Evolutionary conservation across 92 coral and sea anemone species (phyloP).

Genomic region (Actinernus sp.): DNA sequence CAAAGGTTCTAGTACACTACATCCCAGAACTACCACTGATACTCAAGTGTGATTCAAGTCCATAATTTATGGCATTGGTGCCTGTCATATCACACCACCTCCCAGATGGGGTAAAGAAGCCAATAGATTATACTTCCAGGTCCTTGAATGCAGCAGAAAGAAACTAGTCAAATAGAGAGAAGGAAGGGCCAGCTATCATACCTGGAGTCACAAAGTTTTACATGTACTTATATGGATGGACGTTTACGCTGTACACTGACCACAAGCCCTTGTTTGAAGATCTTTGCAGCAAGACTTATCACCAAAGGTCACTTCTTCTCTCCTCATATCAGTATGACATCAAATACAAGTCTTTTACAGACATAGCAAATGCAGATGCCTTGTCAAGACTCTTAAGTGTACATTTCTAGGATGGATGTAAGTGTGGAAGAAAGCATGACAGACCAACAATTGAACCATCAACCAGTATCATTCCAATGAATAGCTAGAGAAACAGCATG

Average conservation of each 20-base stretch:
- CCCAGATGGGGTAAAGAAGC: slow-evolving; percentile 19
- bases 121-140: slow-evolving; percentile 41
- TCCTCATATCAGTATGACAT: slow-evolving; percentile 39
- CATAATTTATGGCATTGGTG: no score
- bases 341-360: slow-evolving; percentile 23
- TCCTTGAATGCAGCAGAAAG: no score
- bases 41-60: slow-evolving; percentile 12
- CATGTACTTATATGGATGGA: slow-evolving; percentile 37
- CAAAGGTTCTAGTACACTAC: slow-evolving; percentile 36
- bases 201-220: slow-evolving; percentile 42
- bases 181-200: slow-evolving; percentile 48
- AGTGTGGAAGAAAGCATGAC: slow-evolving; percentile 35
- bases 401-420: slow-evolving; percentile 5
- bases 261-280: slow-evolving; percentile 35
- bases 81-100: slow-evolving; percentile 42
- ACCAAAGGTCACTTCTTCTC: slow-evolving; percentile 42
- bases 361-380: no score
- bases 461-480: slow-evolving; percentile 12
- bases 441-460: slow-evolving; percentile 18
- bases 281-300: slow-evolving; percentile 47
- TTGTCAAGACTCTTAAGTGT: slow-evolving; percentile 23
- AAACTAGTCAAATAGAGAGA: slow-evolving; percentile 42
- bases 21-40: slow-evolving; percentile 34
- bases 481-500: slow-evolving; percentile 19
- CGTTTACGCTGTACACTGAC: no score